Evolutionary conservation across 2,888 invertebrate species (phyloP).

Genomic region (Hypolimnas misippus): DNA sequence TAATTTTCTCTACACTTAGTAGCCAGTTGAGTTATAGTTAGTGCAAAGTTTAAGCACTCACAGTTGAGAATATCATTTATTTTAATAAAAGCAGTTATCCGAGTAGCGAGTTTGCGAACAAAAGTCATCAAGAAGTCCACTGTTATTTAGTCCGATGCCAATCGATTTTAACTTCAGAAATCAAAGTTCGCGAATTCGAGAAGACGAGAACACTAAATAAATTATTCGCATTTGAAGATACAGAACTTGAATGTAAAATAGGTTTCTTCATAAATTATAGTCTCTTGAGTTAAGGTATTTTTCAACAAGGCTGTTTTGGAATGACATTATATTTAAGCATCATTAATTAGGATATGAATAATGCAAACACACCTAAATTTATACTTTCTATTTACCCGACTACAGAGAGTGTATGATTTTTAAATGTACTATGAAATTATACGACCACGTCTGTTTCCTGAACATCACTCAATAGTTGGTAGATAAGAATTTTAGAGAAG

Average conservation of each 20-base stretch:
- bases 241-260: neutral
- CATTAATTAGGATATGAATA: no score
- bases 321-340: no score
- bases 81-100: constrained; percentile 32
- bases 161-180: constrained; percentile 28
- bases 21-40: constrained; percentile 11
- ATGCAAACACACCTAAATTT: no score
- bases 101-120: constrained; percentile 30
- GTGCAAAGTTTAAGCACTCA: constrained; percentile 2
- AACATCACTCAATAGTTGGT: no score
- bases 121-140: constrained; percentile 33
- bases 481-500: no score
- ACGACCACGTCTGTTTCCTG: no score
- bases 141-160: constrained; percentile 28
- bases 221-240: neutral
- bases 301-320: no score
- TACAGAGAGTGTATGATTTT: no score
- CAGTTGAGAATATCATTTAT: constrained; percentile 30
- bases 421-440: no score
- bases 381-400: no score
- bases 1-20: constrained; percentile 16
- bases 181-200: constrained; percentile 14
- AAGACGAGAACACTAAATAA: constrained; percentile 1
- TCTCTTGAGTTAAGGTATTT: no score
- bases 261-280: neutral